These are phyloP conservation scores for Ypsolopha scabrella DNA, from an alignment of 2,888 invertebrate genomes.

Conservation along the genomic window DNA sequence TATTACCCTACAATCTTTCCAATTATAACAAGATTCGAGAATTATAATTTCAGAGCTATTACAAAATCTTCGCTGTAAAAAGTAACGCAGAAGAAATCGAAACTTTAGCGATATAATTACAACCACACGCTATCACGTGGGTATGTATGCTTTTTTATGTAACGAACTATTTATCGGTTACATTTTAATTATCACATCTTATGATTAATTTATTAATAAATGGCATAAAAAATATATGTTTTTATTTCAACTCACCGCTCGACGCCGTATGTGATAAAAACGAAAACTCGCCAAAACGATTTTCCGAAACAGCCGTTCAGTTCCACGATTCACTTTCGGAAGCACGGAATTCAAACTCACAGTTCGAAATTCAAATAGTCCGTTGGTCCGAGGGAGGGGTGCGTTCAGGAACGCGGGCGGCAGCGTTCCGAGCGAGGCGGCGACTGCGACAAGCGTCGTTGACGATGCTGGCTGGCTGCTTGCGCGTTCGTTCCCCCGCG, in stretches of 20 bases:
- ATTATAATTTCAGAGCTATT: conserved; percentile 10
- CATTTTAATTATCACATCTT: neutral
- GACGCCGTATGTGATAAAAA: conserved; percentile 25
- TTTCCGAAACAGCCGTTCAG: too few relatives aligned
- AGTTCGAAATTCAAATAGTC: conserved; percentile 14
- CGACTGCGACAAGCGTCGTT: conserved; percentile 34
- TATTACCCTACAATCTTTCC: neutral
- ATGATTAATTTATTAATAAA: neutral
- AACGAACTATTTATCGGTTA: neutral
- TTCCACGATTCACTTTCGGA: conserved; percentile 26
- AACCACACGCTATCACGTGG: conserved; percentile 22
- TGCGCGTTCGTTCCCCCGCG: conserved; percentile 45
- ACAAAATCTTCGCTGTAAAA: conserved; percentile 9
- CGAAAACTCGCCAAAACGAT: conserved; percentile 24
- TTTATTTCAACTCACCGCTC: conserved; percentile 29
- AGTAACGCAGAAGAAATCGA: conserved; percentile 15
- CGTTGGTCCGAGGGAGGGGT: conserved; percentile 6
- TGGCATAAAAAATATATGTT: neutral
- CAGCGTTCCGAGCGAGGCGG: conserved; percentile 42
- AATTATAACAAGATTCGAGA: conserved; percentile 1
- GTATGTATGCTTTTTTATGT: conserved; percentile 11
- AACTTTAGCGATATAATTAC: conserved; percentile 12
- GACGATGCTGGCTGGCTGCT: conserved; percentile 18
- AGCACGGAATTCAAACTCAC: conserved; percentile 18
- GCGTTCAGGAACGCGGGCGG: conserved; percentile 25